Percentiles rank a stretch among this genome's conserved stretches.
phyloP scores from a whole-genome alignment of 2,113 vertebrate species.

The Lipotes vexillifer region DNA sequence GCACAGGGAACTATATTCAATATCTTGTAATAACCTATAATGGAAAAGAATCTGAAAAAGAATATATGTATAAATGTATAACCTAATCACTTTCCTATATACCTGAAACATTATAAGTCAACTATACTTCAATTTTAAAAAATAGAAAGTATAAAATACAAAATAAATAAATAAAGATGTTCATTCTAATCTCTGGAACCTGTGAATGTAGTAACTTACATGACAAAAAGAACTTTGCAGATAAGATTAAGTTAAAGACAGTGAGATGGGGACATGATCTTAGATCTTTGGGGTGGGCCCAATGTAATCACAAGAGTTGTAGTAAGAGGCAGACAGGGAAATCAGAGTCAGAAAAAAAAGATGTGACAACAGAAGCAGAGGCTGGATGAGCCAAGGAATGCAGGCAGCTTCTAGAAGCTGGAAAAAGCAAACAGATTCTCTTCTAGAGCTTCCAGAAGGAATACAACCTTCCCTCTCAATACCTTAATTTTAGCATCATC shows the following conservation, averaged over 20 bases:
- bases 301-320: too few species aligned
- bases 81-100: too few species aligned
- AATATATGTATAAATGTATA: too few species aligned
- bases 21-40: too few species aligned
- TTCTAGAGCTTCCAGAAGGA: background rate
- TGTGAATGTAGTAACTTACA: too few species aligned
- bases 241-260: background rate
- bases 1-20: too few species aligned
- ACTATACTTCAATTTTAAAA: too few species aligned
- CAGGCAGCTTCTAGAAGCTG: too few species aligned
- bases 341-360: background rate
- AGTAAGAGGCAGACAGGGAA: background rate
- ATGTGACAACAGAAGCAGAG: background rate
- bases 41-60: too few species aligned
- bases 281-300: background rate
- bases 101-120: too few species aligned
- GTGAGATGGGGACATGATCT: background rate
- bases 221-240: background rate
- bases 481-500: background rate
- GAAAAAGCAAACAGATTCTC: background rate
- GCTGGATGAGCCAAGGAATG: background rate
- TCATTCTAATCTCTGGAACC: background rate
- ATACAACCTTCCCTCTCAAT: fast-evolving
- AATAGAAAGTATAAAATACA: too few species aligned
- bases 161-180: too few species aligned